Evolutionary conservation across 1,140 invertebrate species (phyloP).

Genomic region (Drosophila pseudoobscura): DNA sequence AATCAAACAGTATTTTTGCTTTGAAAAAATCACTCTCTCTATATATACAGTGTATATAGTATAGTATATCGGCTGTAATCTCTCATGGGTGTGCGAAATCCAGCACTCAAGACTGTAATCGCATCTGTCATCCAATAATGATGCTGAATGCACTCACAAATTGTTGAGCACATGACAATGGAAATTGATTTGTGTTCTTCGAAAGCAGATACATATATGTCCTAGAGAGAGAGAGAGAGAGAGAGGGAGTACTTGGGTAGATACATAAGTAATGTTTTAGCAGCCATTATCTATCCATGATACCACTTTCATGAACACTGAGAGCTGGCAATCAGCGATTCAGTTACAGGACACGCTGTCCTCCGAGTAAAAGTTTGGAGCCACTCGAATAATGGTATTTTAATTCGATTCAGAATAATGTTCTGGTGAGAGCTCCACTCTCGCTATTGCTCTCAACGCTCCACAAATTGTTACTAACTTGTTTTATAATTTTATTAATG

Average conservation of each 20-base stretch:
- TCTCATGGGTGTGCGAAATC: slow-evolving; percentile 30
- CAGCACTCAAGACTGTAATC: slow-evolving; percentile 26
- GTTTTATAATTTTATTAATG: slow-evolving; percentile 45
- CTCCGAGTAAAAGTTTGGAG: not conserved
- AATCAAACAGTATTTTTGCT: slow-evolving; percentile 19
- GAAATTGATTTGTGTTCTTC: not conserved
- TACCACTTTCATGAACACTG: too few relatives aligned
- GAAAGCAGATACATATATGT: too few relatives aligned
- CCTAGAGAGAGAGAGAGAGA: too few relatives aligned
- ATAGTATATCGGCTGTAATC: slow-evolving; percentile 22
- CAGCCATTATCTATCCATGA: too few relatives aligned
- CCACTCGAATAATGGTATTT: slow-evolving; percentile 9
- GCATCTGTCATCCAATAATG: not conserved
- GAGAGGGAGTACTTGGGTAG: too few relatives aligned
- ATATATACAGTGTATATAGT: not conserved
- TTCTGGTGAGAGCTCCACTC: slow-evolving; percentile 6
- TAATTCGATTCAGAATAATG: slow-evolving; percentile 17
- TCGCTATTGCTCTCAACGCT: not conserved
- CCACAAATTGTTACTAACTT: slow-evolving; percentile 16
- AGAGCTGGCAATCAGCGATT: not conserved
- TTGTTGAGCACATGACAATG: slow-evolving; percentile 2
- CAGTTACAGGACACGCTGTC: not conserved
- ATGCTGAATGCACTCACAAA: not conserved
- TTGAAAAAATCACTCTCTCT: too few relatives aligned
- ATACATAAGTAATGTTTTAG: too few relatives aligned